A percentile compares a stretch with the other conserved stretches of the same genome.
phyloP scores from a whole-genome alignment of 2,113 vertebrate genomes.

The zebrafish (Danio rerio) region GRCz12tu NC_133178.1:42426501-42427000 shows the following conservation, averaged over 20 bases:
- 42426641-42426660: conserved; percentile 46
- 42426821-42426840: conserved; percentile 60
- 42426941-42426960: neutral
- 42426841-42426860: conserved; percentile 52
- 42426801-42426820: conserved; percentile 57
- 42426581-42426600: conserved; percentile 13
- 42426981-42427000: neutral
- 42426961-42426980: neutral
- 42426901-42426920: conserved; percentile 50
- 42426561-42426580: neutral
- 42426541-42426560: conserved; percentile 4
- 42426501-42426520: neutral
- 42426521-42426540: neutral
- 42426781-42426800: conserved; percentile 59
- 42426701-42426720: conserved; percentile 63
- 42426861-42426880: conserved; percentile 49
- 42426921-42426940: neutral
- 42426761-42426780: conserved; percentile 63
- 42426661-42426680: conserved; percentile 52
- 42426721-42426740: conserved; percentile 61
- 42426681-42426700: conserved; percentile 57
- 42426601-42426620: conserved; percentile 4
- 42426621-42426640: conserved; percentile 26
- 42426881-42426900: conserved; percentile 48
- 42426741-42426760: conserved; percentile 64